Evolutionary conservation across 2,888 invertebrate species (phyloP).

Genomic region (Ptycholaimellus sp.): DNA sequence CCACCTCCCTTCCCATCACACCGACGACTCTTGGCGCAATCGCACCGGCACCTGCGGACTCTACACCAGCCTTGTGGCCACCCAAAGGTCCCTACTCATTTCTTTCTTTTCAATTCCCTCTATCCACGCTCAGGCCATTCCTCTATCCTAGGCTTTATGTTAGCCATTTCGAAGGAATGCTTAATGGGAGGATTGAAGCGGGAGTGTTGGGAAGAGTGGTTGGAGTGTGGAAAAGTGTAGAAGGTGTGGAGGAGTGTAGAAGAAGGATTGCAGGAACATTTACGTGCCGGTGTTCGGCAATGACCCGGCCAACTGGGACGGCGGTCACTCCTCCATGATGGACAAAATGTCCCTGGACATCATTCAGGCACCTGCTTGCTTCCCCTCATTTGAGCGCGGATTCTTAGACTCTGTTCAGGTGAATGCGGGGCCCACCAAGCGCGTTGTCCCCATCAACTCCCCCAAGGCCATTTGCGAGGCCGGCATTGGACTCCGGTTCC

Average conservation of each 20-base stretch:
- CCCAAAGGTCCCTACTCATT: slow-evolving; percentile 9
- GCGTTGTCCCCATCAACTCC: slow-evolving; percentile 11
- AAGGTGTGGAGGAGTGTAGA: too few species aligned
- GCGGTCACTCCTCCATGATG: slow-evolving; percentile 13
- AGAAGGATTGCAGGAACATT: slow-evolving; percentile 9
- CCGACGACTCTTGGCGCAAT: slow-evolving; percentile 1
- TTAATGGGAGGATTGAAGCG: too few species aligned
- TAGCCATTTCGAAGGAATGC: too few species aligned
- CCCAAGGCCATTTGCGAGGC: slow-evolving; percentile 12
- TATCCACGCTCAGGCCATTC: too few species aligned
- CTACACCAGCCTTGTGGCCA: slow-evolving; percentile 11
- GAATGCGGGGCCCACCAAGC: slow-evolving; percentile 11
- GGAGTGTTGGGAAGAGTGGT: too few species aligned
- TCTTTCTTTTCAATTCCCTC: too few species aligned
- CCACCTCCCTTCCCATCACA: slow-evolving; percentile 10
- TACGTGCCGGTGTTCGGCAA: slow-evolving; percentile 16
- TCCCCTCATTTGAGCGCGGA: too few species aligned
- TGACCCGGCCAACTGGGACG: slow-evolving; percentile 13
- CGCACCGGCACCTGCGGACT: slow-evolving; percentile 12
- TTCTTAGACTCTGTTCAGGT: too few species aligned
- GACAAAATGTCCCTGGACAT: slow-evolving; percentile 12
- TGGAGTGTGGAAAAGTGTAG: too few species aligned
- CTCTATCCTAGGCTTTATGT: too few species aligned
- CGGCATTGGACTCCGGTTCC: slow-evolving; percentile 10
- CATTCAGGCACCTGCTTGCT: too few species aligned